Base-by-base conservation (phyloP, 1,140 invertebrate genomes). In the Latrodectus geometricus region DNA sequence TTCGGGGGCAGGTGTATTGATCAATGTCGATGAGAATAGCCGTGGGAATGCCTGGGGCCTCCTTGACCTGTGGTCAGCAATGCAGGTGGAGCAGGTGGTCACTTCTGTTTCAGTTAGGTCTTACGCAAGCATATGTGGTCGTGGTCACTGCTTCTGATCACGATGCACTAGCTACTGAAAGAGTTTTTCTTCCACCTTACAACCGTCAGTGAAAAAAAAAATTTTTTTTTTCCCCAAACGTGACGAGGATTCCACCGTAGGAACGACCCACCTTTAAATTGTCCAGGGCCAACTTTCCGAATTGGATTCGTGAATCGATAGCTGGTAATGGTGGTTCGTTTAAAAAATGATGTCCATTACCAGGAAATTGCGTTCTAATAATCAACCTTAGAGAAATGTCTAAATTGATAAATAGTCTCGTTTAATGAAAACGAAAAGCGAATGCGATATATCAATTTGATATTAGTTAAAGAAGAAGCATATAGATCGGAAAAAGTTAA, bases 31-130 rank as follows among this genome's bases (percentile, higher is more conserved):
- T 66, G 54, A 35, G 73, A 17, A 35, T 21, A 73, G 66, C 83
- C 83, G 83, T 85, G 83, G 83, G 83, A 85, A 85, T 21, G 73
- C 49, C 17, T 14, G 7, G 15, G 50, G 73, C 73, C 17, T 35
- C 83, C 83, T 85, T 85, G 83, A 85, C 83, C 83, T n/a, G 21
- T 85, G 83, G 83, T 85, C 83, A 85, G 61, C 66, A 4, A 7
- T 61, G 74, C 83, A 85, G 74, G 74, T 85, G 83, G 74, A 54
- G 48, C 81, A 84, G 81, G 81, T 77, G 75, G 83, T 77, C 83
- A 77, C 74, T 77, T 85, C 83, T 77, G 83, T 85, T 85, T 69
- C 83, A 50, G 83, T 50, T 23, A 50, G 48, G n/a, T 14, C 17
- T 77, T 52, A 61, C 61, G 23, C 15, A 50, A 50, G 35, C 48